phyloP scores from a whole-genome alignment of 37 sponge, comb jelly and placozoan species.

The Cliona cf. orientalis region DNA sequence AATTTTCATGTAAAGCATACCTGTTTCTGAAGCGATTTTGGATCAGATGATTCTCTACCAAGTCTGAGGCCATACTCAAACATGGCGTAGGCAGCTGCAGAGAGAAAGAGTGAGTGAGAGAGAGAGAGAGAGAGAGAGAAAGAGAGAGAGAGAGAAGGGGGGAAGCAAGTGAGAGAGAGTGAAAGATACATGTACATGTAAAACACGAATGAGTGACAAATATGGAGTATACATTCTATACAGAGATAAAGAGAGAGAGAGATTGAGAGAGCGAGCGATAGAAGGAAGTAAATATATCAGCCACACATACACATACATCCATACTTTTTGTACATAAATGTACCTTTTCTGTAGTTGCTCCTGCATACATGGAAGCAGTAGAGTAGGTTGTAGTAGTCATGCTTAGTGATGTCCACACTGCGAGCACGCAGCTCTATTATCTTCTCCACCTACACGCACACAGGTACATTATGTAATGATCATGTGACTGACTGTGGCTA shows the following conservation, averaged over 20 bases:
- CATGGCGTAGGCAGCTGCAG: constrained; percentile 64
- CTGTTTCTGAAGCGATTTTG: constrained; percentile 39
- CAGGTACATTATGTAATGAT: too few species aligned
- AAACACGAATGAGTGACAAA: too few species aligned
- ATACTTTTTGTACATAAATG: not conserved
- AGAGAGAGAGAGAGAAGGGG: too few species aligned
- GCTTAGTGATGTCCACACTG: constrained; percentile 51
- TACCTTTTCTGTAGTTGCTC: constrained; percentile 67
- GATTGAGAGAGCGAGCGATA: not conserved
- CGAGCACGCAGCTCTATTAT: constrained; percentile 68
- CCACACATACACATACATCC: not conserved
- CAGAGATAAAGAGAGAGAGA: too few species aligned
- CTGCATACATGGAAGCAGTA: constrained; percentile 66
- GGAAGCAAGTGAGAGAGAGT: too few species aligned
- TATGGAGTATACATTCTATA: too few species aligned
- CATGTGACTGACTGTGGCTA: too few species aligned
- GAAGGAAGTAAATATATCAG: not conserved
- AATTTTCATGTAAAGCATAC: not conserved
- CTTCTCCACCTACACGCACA: constrained; percentile 29
- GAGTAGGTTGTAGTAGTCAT: constrained; percentile 72
- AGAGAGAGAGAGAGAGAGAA: not conserved
- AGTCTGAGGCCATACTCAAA: constrained; percentile 59
- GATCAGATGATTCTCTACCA: constrained; percentile 37
- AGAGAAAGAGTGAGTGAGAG: too few species aligned
- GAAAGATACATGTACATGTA: not conserved